phyloP scores from a whole-genome alignment of 1,140 invertebrate genomes.

The Zaprionus gabonicus region DNA sequence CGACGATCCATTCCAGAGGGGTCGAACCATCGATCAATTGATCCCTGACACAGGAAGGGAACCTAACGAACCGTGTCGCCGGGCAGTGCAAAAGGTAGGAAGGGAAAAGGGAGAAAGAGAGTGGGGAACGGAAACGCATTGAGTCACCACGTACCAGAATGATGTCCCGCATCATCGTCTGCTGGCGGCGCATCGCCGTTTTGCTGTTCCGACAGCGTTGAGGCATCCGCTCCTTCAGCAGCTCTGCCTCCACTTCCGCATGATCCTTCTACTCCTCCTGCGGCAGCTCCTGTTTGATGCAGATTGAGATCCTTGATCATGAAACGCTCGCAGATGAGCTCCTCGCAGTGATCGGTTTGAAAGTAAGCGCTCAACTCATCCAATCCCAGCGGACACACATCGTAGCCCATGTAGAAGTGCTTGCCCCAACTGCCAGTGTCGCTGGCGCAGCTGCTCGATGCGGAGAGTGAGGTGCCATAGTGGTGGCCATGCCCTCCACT shows the following conservation, averaged over 20 bases:
- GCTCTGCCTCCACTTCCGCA: conserved; percentile 5
- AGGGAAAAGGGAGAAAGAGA: not conserved
- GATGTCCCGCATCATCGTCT: conserved; percentile 84
- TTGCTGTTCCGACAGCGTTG: conserved; percentile 31
- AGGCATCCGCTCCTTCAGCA: conserved; percentile 9
- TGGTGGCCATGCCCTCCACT: conserved; percentile 5
- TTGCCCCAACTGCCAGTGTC: conserved; percentile 86
- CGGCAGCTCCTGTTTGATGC: conserved; percentile 15
- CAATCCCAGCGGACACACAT: conserved; percentile 73
- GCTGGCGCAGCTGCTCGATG: conserved; percentile 76
- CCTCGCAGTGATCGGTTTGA: conserved; percentile 77
- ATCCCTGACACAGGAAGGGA: conserved; percentile 16
- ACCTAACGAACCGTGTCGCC: conserved; percentile 37
- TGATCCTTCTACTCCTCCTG: not conserved
- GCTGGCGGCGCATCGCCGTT: conserved; percentile 24
- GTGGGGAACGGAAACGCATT: conserved; percentile 3
- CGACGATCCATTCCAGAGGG: not conserved
- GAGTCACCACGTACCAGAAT: conserved; percentile 72
- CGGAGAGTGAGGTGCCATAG: conserved; percentile 27
- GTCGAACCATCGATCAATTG: conserved; percentile 28
- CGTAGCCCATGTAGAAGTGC: conserved; percentile 74
- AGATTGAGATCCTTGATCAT: conserved; percentile 73
- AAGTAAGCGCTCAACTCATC: conserved; percentile 79
- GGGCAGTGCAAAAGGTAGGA: not conserved
- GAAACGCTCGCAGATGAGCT: conserved; percentile 80